Evolutionary conservation across 1,140 invertebrate genomes (phyloP), one percentile per base, ranked within the genome.

Genomic region (Olivierus martensii): DNA sequence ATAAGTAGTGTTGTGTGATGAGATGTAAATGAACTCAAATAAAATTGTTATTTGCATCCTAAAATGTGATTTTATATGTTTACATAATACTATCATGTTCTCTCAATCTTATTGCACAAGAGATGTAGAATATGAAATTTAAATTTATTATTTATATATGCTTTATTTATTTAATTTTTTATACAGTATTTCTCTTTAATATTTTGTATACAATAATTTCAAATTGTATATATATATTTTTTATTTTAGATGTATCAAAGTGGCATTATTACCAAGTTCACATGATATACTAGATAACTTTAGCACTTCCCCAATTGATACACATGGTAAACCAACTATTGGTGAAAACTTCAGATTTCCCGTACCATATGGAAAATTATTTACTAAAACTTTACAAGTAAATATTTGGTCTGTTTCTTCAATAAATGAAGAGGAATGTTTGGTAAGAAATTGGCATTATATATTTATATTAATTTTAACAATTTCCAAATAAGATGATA

Each of bases 381-480:
- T 78, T 61, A 81, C 79, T 34, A 89, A 91, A 72, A 94, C 88
- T 15, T 66, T 94, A 49, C 89, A 93, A 72, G 79, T 94, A 42
- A 87, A 88, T 63, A 80, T 89, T 21, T 87, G 83, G 76, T 79
- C 77, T 59, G 75, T 78, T 59, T 70, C 69, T 36, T 51, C 53
- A 44, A 73, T 73, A 21, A 75, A 77, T 61, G 77, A 79, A 65
- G 81, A 83, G 46, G 84, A 87, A 68, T 89, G 85, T 71, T 75
- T 90, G 76, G 87, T 88, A 72, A 77, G 78, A 74, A 28, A 28
- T 28, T 28, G 22, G 22, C 22, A 28, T 28, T 7, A 3, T 28
- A 28, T 28, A 28, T 3, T 28, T 28, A 28, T 28, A 3, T 28
- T 28, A 3, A 28, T 28, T 28, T 28, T 28, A 41, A 41, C 3